Conservation (phyloP, 2,888 invertebrate species). For the Phytoseiulus persimilis region DNA sequence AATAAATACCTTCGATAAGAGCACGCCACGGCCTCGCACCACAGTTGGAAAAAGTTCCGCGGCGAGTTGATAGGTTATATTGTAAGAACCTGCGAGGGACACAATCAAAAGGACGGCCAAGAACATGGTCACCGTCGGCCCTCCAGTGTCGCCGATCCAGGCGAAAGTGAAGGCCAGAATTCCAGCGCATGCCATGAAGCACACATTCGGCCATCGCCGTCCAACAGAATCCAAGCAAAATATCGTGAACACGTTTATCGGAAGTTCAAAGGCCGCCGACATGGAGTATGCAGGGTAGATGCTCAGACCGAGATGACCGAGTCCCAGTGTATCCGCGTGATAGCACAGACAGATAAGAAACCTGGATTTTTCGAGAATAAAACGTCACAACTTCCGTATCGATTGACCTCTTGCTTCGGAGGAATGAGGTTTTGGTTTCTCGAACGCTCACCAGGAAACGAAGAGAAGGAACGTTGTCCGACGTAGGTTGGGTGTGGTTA, state of each 20-base stretch:
- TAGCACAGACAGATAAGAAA: slow-evolving; percentile 27
- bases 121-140: background rate
- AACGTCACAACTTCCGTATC: background rate
- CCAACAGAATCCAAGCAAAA: slow-evolving; percentile 15
- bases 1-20: slow-evolving; percentile 22
- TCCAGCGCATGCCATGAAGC: slow-evolving; percentile 26
- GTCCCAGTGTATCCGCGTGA: slow-evolving; percentile 23
- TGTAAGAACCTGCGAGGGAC: slow-evolving; percentile 48
- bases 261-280: slow-evolving; percentile 29
- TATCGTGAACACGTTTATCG: slow-evolving; percentile 30
- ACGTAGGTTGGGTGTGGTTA: slow-evolving; percentile 12
- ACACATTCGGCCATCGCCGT: slow-evolving; percentile 18
- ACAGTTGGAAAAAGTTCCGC: slow-evolving; percentile 77
- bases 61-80: slow-evolving; percentile 77
- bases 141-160: background rate
- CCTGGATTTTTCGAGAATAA: background rate
- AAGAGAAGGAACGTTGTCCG: slow-evolving; percentile 30
- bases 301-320: slow-evolving; percentile 23
- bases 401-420: background rate
- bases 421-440: background rate
- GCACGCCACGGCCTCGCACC: slow-evolving; percentile 71
- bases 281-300: slow-evolving; percentile 33
- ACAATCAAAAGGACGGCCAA: slow-evolving; percentile 15
- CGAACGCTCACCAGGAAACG: background rate
- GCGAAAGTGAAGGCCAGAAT: slow-evolving; percentile 29